phyloP scores from a whole-genome alignment of 2,797 vertebrate species.

The Falco naumanni region DNA sequence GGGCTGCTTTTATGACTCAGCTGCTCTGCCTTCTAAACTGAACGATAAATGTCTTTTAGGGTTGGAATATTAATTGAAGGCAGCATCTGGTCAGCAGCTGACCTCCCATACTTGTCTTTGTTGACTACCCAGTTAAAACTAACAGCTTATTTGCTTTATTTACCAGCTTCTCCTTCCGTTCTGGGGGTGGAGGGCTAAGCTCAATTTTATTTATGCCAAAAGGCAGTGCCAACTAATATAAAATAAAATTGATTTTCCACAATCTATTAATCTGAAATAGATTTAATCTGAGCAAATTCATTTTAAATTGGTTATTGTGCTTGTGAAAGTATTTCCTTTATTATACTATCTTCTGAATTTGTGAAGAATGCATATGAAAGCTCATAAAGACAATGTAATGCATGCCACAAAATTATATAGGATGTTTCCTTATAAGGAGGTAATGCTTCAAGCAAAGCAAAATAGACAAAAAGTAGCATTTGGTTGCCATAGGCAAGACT shows the following conservation, averaged over 20 bases:
- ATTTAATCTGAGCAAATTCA: slow-evolving; percentile 66
- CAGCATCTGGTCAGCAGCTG: slow-evolving; percentile 86
- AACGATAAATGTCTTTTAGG: slow-evolving; percentile 79
- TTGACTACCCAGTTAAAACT: slow-evolving; percentile 69
- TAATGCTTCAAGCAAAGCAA: not conserved
- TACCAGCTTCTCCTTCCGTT: slow-evolving; percentile 54
- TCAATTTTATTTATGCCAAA: slow-evolving; percentile 70
- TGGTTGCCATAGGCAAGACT: not conserved
- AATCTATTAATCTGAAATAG: slow-evolving; percentile 76
- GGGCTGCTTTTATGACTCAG: slow-evolving; percentile 78
- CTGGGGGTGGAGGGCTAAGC: slow-evolving; percentile 26
- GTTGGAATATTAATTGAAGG: slow-evolving; percentile 83
- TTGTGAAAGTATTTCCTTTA: slow-evolving; percentile 21
- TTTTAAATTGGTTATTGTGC: not conserved
- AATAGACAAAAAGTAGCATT: slow-evolving; percentile 26
- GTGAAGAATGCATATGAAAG: slow-evolving; percentile 16
- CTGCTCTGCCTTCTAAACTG: slow-evolving; percentile 75
- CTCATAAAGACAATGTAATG: slow-evolving; percentile 43
- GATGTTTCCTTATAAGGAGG: not conserved
- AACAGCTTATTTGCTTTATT: slow-evolving; percentile 66
- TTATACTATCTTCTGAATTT: not conserved
- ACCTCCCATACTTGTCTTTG: slow-evolving; percentile 74
- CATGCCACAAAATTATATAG: slow-evolving; percentile 4
- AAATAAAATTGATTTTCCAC: slow-evolving; percentile 73
- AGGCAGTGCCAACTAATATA: slow-evolving; percentile 35